These are phyloP conservation scores for Bellardia pandia DNA, from an alignment of 2,888 invertebrate species.

Conservation along the genomic window DNA sequence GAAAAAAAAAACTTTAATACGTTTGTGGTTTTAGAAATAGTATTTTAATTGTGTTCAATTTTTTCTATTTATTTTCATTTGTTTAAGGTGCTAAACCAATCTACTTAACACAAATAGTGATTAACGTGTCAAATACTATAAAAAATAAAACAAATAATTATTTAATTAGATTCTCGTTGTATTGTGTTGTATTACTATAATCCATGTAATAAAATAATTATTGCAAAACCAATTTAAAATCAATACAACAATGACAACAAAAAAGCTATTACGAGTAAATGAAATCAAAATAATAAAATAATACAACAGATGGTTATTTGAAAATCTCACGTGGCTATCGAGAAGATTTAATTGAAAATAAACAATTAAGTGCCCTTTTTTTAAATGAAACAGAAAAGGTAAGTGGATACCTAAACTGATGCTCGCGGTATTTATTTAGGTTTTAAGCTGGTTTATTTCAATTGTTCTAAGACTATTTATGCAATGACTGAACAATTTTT, in stretches of 20 bases:
- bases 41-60: neutral
- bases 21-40: too few species aligned
- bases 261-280: neutral
- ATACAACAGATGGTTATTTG: neutral
- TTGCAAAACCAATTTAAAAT: neutral
- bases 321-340: neutral
- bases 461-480: too few species aligned
- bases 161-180: slow-evolving; percentile 52
- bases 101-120: neutral
- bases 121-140: neutral
- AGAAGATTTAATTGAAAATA: neutral
- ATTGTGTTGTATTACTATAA: neutral
- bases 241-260: neutral
- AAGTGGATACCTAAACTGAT: neutral
- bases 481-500: too few species aligned
- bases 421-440: too few species aligned
- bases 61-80: neutral
- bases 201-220: neutral
- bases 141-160: slow-evolving; percentile 17
- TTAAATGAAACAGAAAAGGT: neutral
- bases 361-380: neutral
- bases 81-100: neutral
- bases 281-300: neutral
- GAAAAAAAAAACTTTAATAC: too few species aligned
- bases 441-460: too few species aligned